Base-by-base conservation (phyloP, 2,888 invertebrate species). In the Ormyrus rosae region DNA sequence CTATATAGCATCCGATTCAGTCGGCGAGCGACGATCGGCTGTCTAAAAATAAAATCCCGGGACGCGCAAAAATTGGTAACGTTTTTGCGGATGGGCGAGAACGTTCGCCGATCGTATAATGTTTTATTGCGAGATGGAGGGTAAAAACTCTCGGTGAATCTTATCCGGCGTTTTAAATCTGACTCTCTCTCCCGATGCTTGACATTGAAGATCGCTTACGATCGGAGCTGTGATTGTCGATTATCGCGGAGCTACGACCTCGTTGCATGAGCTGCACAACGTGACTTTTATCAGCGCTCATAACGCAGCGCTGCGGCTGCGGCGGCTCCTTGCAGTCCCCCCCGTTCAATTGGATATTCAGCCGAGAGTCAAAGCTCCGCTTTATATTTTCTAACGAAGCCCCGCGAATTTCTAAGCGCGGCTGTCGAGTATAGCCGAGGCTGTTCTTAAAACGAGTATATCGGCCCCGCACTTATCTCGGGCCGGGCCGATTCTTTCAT, bases 211-310 rank as follows among this genome's bases (percentile, higher is more conserved):
- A 75, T 68, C 75, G 60, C 34, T 58, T 13, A 19, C 55, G 64
- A 55, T 73, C 55, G 46, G 13, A 64, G 45, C 48, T 3, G 56
- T 67, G 74, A 74, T 74, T 46, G 68, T 6, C 68, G 68, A 75
- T 75, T 75, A 75, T 68, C 75, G 61, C 60, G n/a, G 61, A 74
- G 74, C 65, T 67, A 46, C 61, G 68, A 75, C 75, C 75, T 75
- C 68, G 53, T n/a, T 53, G 75, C 58, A n/a, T 11, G 65, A 48
- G 50, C 58, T 19, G 68, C 45, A n/a, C 75, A 75, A 75, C 76
- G 76, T 64, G 70, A 77, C 63, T 70, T 70, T 76, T 76, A 76
- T 76, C 76, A 48, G 13, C 34, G 11, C 6, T 34, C 34, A 2
- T n/a, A 46, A 9, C n/a, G 56, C 9, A 69, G 4, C 13, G 46